phyloP scores from a whole-genome alignment of 1,140 invertebrate species.

The Ephestia elutella region DNA sequence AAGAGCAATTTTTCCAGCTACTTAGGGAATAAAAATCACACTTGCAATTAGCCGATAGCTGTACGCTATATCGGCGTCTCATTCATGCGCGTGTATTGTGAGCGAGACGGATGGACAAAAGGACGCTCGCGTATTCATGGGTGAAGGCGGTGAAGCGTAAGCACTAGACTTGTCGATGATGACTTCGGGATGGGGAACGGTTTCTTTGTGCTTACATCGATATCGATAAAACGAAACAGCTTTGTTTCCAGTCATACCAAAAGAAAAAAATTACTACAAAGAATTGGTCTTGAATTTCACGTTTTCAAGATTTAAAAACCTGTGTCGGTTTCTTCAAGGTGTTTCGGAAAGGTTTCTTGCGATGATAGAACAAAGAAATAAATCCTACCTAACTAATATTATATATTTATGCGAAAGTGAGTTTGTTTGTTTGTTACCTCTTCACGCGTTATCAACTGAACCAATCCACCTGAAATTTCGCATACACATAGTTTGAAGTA shows the following conservation, averaged over 20 bases:
- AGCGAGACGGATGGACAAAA: constrained; percentile 36
- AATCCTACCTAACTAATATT: too few relatives aligned
- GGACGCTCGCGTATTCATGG: constrained; percentile 59
- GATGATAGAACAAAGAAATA: too few relatives aligned
- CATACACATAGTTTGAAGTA: too few relatives aligned
- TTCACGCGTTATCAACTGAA: too few relatives aligned
- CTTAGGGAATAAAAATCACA: constrained; percentile 3
- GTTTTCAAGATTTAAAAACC: too few relatives aligned
- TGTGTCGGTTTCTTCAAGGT: too few relatives aligned
- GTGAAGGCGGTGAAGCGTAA: constrained; percentile 53
- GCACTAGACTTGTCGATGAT: constrained; percentile 64
- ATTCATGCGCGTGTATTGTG: not conserved
- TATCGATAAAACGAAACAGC: not conserved
- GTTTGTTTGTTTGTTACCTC: too few relatives aligned
- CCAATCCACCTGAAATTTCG: too few relatives aligned
- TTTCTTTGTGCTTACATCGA: not conserved
- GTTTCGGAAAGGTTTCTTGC: too few relatives aligned
- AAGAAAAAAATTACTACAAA: not conserved
- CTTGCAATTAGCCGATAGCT: constrained; percentile 3
- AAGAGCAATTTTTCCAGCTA: not conserved
- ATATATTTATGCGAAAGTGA: too few relatives aligned
- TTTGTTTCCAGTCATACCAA: not conserved
- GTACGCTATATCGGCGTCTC: not conserved
- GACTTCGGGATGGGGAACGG: constrained; percentile 34
- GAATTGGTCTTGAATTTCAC: too few relatives aligned